These are phyloP conservation scores for Trichogramma evanescens DNA, from an alignment of 2,888 invertebrate genomes.

Conservation along the genomic window DNA sequence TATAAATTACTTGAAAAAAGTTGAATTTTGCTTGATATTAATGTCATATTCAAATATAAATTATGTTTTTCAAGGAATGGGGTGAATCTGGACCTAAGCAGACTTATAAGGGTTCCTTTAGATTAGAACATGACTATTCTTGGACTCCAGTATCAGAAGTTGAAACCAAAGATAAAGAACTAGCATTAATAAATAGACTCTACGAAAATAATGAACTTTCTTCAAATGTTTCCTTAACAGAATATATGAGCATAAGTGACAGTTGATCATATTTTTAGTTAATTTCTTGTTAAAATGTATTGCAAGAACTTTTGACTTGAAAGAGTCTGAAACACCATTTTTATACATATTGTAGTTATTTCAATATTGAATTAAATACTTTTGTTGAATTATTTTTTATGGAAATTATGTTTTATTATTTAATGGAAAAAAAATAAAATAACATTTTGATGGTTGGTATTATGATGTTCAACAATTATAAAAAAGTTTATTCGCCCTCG, in stretches of 20 bases:
- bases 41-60: not conserved
- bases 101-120: conserved; percentile 58
- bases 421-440: not conserved
- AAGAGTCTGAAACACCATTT: not conserved
- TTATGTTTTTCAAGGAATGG: conserved; percentile 59
- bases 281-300: not conserved
- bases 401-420: not conserved
- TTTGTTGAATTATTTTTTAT: not conserved
- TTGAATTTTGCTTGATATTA: not conserved
- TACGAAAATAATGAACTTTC: conserved; percentile 23
- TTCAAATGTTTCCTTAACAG: conserved; percentile 14
- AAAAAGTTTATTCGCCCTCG: not conserved
- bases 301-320: not conserved
- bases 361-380: no score
- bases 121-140: conserved; percentile 62
- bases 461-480: not conserved
- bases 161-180: conserved; percentile 38
- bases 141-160: conserved; percentile 59
- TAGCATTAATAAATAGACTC: conserved; percentile 26
- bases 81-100: conserved; percentile 53
- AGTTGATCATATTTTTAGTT: conserved; percentile 2
- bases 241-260: conserved; percentile 24
- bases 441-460: not conserved
- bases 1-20: not conserved
- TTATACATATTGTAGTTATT: not conserved